Conservation (phyloP, 2,113 vertebrate genomes). For the Noturus placidus region DNA sequence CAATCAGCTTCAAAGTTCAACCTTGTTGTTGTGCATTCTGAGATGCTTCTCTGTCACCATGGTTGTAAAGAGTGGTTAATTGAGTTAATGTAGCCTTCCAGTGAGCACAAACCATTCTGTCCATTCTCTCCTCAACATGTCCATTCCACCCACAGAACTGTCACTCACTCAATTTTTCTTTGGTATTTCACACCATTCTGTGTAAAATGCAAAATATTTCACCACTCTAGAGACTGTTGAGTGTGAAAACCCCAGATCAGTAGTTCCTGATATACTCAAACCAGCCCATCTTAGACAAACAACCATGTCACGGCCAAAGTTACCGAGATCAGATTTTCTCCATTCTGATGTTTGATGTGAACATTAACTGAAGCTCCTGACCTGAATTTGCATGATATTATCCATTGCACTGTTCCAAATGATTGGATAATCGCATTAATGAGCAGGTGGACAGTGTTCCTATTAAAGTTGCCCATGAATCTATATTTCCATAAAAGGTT, state of each 20-base stretch:
- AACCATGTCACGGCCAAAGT: not conserved
- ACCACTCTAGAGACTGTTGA: not conserved
- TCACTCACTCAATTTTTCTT: not conserved
- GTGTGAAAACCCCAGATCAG: not conserved
- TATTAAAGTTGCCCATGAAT: not conserved
- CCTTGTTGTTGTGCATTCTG: not conserved
- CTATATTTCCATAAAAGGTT: conserved; percentile 3
- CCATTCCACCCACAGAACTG: not conserved
- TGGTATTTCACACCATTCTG: not conserved
- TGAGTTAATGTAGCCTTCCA: no score
- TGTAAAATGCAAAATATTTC: not conserved
- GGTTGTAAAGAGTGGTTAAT: not conserved
- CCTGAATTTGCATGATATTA: conserved; percentile 58
- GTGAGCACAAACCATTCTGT: not conserved
- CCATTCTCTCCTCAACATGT: not conserved
- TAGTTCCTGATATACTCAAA: not conserved
- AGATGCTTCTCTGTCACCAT: not conserved
- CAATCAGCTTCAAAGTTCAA: not conserved
- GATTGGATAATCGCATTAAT: not conserved
- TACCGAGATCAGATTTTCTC: not conserved
- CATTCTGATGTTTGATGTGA: not conserved
- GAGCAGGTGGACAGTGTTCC: not conserved
- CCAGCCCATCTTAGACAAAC: not conserved
- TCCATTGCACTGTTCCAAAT: conserved; percentile 32
- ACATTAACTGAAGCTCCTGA: not conserved